A percentile compares a stretch with the other conserved stretches of the same genome.
Conservation (phyloP, 2,113 vertebrate species). For the Hippocampus abdominalis region DNA sequence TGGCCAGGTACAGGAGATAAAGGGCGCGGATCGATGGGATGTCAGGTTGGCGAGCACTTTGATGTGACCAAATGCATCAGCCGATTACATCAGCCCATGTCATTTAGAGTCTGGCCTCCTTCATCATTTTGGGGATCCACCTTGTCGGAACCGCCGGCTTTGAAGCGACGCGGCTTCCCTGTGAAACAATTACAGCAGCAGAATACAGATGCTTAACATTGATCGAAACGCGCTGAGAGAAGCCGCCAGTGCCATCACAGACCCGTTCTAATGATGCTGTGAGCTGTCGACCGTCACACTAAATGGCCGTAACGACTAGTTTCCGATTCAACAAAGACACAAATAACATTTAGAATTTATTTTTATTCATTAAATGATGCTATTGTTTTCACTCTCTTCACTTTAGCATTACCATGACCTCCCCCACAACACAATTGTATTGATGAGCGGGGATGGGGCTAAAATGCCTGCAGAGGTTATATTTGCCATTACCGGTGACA, state of each 20-base stretch:
- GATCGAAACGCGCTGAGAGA: background rate
- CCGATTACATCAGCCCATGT: constrained; percentile 21
- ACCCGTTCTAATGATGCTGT: constrained; percentile 20
- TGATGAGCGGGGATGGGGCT: background rate
- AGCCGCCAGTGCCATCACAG: background rate
- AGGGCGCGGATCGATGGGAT: constrained; percentile 40
- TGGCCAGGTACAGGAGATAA: constrained; percentile 28
- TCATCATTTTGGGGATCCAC: constrained; percentile 12
- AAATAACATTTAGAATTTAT: background rate
- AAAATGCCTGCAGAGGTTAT: constrained; percentile 14
- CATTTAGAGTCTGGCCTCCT: constrained; percentile 18
- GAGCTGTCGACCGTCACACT: constrained; percentile 20
- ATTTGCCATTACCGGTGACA: constrained; percentile 34
- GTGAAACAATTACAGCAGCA: constrained; percentile 2
- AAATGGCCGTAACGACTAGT: constrained; percentile 33
- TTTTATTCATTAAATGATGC: constrained; percentile 4
- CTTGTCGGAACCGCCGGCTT: constrained; percentile 26
- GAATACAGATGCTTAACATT: constrained; percentile 8
- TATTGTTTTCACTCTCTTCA: background rate
- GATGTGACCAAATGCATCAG: constrained; percentile 41
- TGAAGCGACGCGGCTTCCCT: constrained; percentile 16
- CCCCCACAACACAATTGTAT: background rate
- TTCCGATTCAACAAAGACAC: constrained; percentile 16
- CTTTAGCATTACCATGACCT: background rate
- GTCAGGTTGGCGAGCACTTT: constrained; percentile 35